Percentiles rank a stretch among this genome's conserved stretches.
Evolutionary conservation across 1,140 invertebrate genomes (phyloP).

Genomic region (Caerostris darwini): DNA sequence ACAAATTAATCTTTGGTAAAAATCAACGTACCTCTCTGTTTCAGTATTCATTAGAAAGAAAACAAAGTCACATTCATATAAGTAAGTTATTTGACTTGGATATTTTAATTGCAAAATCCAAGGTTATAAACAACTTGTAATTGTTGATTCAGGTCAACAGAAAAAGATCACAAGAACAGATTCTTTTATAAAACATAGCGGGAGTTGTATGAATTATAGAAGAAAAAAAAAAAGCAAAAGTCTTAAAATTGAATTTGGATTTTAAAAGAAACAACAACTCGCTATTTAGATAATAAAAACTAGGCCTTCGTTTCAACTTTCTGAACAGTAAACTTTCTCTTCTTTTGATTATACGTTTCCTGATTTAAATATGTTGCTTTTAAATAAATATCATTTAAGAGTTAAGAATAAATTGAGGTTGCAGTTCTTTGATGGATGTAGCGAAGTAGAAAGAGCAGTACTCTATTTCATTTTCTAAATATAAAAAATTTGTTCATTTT

Average conservation of each 20-base stretch:
- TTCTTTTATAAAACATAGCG: neutral
- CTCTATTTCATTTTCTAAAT: neutral
- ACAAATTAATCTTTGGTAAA: neutral
- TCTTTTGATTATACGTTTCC: neutral
- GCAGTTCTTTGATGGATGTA: neutral
- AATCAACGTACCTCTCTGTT: neutral
- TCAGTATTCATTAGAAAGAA: neutral
- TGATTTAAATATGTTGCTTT: neutral
- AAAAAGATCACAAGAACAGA: neutral
- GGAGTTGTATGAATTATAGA: neutral
- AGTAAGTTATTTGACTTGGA: neutral
- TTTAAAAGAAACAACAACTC: neutral
- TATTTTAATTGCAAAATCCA: neutral
- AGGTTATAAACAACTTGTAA: neutral
- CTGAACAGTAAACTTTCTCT: neutral
- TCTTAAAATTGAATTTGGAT: neutral
- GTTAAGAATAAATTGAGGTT: neutral
- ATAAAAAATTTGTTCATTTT: neutral
- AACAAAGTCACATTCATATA: neutral
- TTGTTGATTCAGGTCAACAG: neutral
- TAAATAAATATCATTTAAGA: neutral
- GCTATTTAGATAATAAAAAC: neutral
- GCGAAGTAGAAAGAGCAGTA: neutral
- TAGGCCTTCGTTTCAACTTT: neutral
- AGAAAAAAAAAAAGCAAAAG: neutral